A percentile compares a stretch with the other conserved stretches of the same genome.
Conservation (phyloP, 2,113 vertebrate genomes). For the Danionella cerebrum region DNA sequence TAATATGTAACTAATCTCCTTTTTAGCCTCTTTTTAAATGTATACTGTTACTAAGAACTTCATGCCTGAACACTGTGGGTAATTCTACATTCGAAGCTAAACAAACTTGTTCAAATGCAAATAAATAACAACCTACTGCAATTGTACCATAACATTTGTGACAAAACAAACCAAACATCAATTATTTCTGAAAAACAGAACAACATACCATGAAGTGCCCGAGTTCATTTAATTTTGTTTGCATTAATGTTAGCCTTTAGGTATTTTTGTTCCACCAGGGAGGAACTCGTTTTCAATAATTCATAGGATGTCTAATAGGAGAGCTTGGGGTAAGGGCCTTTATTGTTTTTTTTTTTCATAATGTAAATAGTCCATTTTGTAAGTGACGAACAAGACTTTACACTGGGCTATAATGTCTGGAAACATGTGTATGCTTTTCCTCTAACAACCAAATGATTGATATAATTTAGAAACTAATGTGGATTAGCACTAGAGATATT, state of each 20-base stretch:
- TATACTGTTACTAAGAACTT: no score
- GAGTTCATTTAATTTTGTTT: constrained; percentile 1
- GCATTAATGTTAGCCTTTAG: constrained; percentile 13
- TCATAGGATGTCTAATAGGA: constrained; percentile 21
- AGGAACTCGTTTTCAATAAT: constrained; percentile 18
- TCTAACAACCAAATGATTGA: no score
- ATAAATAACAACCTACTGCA: not conserved
- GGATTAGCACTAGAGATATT: no score
- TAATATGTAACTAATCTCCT: no score
- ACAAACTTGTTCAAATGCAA: no score
- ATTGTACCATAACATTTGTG: not conserved
- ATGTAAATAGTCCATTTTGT: constrained; percentile 28
- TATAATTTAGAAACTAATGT: no score
- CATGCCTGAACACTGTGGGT: no score
- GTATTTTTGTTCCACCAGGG: not conserved
- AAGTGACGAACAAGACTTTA: constrained; percentile 18
- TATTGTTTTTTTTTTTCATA: constrained; percentile 17
- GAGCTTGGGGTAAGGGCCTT: not conserved
- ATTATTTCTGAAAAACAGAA: not conserved
- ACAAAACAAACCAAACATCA: not conserved
- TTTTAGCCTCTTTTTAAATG: no score
- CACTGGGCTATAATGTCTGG: constrained; percentile 27
- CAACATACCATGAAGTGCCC: not conserved
- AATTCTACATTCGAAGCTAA: no score
- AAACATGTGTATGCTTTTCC: no score